Base-by-base conservation (phyloP, 2,888 invertebrate species). In the Colostygia pectinataria region DNA sequence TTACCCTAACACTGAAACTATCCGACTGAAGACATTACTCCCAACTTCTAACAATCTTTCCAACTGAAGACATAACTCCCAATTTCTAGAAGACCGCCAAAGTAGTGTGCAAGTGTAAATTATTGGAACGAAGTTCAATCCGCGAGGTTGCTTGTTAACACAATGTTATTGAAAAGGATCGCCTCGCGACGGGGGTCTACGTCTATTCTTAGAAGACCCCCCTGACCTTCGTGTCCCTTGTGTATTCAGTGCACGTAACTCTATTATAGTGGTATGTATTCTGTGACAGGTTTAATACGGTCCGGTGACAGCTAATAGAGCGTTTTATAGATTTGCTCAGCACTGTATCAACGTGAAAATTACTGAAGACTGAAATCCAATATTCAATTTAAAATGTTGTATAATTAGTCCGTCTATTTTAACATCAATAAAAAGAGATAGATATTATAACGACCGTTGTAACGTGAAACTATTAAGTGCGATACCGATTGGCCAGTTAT, bases 141-240 rank as follows among this genome's bases (percentile, higher is more conserved):
- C 20, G 4, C 12, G 6, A 42, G 34, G 36, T 38, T 29, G 24
- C 44, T 38, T 29, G 24, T 38, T 15, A 49, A 43, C 38, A 39
- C 38, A 25, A 23, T 32, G 33, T 38, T 50, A 43, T 44, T 50
- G 34, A 36, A 50, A 45, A 40, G 44, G 50, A 45, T 50, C 44
- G 40, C 40, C 49, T 29, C 25, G 23, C 13, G 23, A 9, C 13
- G 10, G 12, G 14, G 14, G 23, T 14, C 15, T 31, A 15, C 7
- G 12, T 25, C 32, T 45, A 45, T 45, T 45, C 45, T 38, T 39
- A 39, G 38, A 20, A 38, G 31, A 27, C 45, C 44, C 38, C 18
- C 32, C 32, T 33, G 45, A 45, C 45, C 45, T 45, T 45, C 38
- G 4, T 14, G 6, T 38, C 44, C 37, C 37, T 40, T 34, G 47